Conservation (phyloP, 53 echinoderm and acorn worm genomes). For the Mesocentrotus franciscanus region DNA sequence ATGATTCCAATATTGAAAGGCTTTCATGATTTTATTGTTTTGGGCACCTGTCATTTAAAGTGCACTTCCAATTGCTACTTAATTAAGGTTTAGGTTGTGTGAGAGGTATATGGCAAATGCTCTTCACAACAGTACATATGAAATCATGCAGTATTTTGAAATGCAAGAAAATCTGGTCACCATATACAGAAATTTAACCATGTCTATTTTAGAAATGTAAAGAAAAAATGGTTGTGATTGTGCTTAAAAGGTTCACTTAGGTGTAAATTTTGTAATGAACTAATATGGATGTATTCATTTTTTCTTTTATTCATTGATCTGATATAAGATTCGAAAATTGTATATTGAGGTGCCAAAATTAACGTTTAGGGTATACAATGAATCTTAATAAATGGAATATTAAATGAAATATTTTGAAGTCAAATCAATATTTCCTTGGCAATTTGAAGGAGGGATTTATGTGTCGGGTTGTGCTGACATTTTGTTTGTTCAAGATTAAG, state of each 20-base stretch:
- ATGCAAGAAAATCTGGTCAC: slow-evolving; percentile 1
- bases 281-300: not conserved
- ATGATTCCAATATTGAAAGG: not conserved
- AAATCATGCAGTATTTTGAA: not conserved
- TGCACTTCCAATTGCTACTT: slow-evolving; percentile 30
- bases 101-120: not conserved
- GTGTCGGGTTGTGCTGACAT: not conserved
- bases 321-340: not conserved
- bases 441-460: not conserved
- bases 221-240: not conserved
- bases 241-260: not conserved
- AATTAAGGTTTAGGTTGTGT: not conserved
- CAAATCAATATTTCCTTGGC: not conserved
- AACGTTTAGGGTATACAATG: not conserved
- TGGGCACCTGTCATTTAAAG: slow-evolving; percentile 1
- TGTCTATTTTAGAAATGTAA: slow-evolving; percentile 30
- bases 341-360: slow-evolving; percentile 32
- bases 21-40: not conserved
- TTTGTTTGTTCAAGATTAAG: not conserved
- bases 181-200: not conserved
- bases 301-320: not conserved
- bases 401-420: not conserved
- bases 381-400: not conserved
- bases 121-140: not conserved
- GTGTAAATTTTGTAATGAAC: slow-evolving; percentile 7